phyloP scores from a whole-genome alignment of 2,797 vertebrate genomes.

The Lepidocolaptes lacrymiger region DNA sequence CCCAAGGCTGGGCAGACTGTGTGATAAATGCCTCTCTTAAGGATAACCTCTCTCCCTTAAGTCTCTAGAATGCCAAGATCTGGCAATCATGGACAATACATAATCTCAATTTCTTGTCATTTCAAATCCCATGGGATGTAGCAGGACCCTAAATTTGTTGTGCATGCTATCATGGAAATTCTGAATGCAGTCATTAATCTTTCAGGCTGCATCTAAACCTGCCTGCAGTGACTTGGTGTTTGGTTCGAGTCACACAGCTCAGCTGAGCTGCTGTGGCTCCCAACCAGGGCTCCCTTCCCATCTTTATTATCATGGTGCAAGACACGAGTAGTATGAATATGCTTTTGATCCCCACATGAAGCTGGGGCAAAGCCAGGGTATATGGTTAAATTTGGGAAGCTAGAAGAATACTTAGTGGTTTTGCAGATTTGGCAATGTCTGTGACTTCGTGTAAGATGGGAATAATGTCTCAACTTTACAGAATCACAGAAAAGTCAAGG shows the following conservation, averaged over 20 bases:
- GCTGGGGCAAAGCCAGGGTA: neutral
- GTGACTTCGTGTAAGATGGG: neutral
- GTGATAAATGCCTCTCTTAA: neutral
- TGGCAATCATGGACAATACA: neutral
- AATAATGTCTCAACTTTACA: neutral
- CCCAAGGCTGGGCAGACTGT: neutral
- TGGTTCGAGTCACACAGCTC: neutral
- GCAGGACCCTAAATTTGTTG: neutral
- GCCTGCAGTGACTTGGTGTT: neutral
- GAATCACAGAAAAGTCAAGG: neutral
- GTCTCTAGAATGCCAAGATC: neutral
- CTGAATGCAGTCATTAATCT: neutral
- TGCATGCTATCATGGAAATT: rapidly evolving
- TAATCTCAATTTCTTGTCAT: neutral
- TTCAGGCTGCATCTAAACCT: neutral
- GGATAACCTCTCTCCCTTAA: neutral
- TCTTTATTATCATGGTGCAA: neutral
- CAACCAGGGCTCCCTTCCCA: neutral
- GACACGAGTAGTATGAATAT: rapidly evolving
- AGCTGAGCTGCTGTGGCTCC: neutral
- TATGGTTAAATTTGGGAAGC: neutral
- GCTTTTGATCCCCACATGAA: neutral
- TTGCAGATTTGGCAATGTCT: neutral
- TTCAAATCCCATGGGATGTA: neutral
- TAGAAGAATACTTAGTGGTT: neutral